Base-by-base conservation (phyloP, 2,797 vertebrate species). In the Rhadinocentrus ornatus region DNA sequence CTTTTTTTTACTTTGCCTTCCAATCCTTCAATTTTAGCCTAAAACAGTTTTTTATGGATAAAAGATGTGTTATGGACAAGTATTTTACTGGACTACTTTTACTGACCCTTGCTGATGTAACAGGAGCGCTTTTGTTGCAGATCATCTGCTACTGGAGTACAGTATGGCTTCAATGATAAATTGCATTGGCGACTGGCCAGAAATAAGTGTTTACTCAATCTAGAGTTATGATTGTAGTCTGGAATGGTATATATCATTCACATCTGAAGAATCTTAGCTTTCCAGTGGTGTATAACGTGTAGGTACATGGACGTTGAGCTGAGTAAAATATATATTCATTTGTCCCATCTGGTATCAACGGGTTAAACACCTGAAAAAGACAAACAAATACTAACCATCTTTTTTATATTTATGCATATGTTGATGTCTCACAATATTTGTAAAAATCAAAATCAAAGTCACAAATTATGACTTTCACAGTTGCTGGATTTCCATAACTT, bases 351-450 rank as follows among this genome's bases (percentile, higher is more conserved):
- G 20, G 8, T 16, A 46, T 16, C 7, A 44, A 44, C 18, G 1
- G 15, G 39, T 44, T 44, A 44, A 44, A 48, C 20, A 22, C 18
- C 32, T 29, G 24, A 35, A 53, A 37, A 35, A 10, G 24, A 52
- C 34, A 69, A 58, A 61, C 22, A 48, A 31, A 29, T 31, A 29
- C 29, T 22, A 6, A 29, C n/a, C 12, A 15, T 55, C n/a, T 15
- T 24, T 10, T 12, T 39, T 22, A 56, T 20, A 37, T 27, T 35
- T 12, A 15, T 52, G 22, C 13, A 26, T 6, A 18, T 39, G 27
- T 55, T 90, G 87, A 71, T 88, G 89, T 84, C 85, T 69, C 63
- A 84, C 74, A 91, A 26, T 68, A 73, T 81, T 84, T 83, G 70
- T 62, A 37, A 71, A 59, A 48, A 66, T n/a, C 41, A n/a, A 48